Conservation (phyloP, 2,888 invertebrate species). For the Alloscopus bannaensis region DNA sequence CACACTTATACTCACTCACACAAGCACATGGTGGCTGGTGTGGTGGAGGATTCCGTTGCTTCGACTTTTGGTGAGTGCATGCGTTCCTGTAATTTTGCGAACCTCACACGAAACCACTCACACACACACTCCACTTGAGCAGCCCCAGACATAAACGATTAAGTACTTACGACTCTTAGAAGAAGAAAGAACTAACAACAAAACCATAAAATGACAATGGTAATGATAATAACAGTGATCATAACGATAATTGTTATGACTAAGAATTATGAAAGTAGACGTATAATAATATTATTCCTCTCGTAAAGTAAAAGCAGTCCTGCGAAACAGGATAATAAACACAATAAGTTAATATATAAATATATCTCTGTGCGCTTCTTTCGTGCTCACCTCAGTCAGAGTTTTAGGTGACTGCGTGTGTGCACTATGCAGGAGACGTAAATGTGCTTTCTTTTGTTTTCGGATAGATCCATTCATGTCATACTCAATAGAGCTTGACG, state of each 20-base stretch:
- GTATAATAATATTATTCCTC: constrained; percentile 36
- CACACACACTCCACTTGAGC: no score
- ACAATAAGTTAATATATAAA: not conserved
- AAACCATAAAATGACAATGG: constrained; percentile 62
- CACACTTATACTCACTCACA: not conserved
- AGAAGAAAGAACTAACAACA: constrained; percentile 51
- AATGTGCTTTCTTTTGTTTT: not conserved
- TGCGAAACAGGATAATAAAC: not conserved
- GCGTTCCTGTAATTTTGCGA: constrained; percentile 15
- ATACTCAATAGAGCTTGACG: not conserved
- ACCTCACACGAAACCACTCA: no score
- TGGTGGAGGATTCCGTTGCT: not conserved
- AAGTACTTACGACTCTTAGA: constrained; percentile 48
- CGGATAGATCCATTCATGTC: not conserved
- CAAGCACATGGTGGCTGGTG: not conserved
- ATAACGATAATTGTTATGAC: constrained; percentile 63
- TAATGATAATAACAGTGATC: constrained; percentile 63
- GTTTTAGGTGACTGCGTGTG: not conserved
- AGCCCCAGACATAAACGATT: constrained; percentile 29
- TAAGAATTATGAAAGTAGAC: constrained; percentile 60
- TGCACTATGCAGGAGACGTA: not conserved
- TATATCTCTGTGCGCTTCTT: no score
- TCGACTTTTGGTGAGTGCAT: constrained; percentile 7
- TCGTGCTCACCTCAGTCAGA: no score
- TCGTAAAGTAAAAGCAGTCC: not conserved